Evolutionary conservation across 30 jellyfish, hydroid and myxozoan species (phyloP), one percentile per base, ranked within the genome.

Genomic region (Rhopilema esculentum): DNA sequence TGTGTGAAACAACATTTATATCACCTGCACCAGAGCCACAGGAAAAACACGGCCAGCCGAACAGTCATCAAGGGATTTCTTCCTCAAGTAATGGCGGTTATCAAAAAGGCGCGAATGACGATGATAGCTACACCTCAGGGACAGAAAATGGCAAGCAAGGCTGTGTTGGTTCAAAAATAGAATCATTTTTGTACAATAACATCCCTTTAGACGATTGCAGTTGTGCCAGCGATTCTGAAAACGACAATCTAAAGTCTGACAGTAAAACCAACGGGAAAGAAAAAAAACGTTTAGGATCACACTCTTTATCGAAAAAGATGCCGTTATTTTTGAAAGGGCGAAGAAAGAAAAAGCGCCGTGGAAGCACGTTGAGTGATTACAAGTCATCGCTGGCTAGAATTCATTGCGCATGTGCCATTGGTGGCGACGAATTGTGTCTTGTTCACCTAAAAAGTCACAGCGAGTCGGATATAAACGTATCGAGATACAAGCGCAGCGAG

Each of bases 371-470:
- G 74, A 84, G 26, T 72, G 72, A 61, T 71, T 65, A 63, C 40
- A 63, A 9, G 21, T 15, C 90, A 4, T 21, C 75, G 1, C 25
- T 23, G 16, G 66, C 64, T 18, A 72, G 27, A 23, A 61, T 68
- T 61, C 80, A 79, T 17, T 84, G 93, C 81, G 93, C 73, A 23
- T 84, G 93, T 72, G 93, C 93, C 4, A 40, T 62, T 23, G 72
- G 87, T 24, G 84, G 93, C 20, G 87, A 64, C 32, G 93, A 84
- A 16, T 33, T 84, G 64, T 84, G 93, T 61, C 66, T 84, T 78
- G 48, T 84, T 4, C 93, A 84, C 80, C 32, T 33, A 81, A 84
- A 84, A 72, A 84, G 93, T 62, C 87, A 84, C 17, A 84, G 93
- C 33, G 93, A 84, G 52, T 84, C 93, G 63, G 93, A 84, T 62